A percentile compares a stretch with the other conserved stretches of the same genome.
These are phyloP conservation scores for Clinocottus analis DNA, from an alignment of 2,113 vertebrate genomes.

Conservation along the genomic window DNA sequence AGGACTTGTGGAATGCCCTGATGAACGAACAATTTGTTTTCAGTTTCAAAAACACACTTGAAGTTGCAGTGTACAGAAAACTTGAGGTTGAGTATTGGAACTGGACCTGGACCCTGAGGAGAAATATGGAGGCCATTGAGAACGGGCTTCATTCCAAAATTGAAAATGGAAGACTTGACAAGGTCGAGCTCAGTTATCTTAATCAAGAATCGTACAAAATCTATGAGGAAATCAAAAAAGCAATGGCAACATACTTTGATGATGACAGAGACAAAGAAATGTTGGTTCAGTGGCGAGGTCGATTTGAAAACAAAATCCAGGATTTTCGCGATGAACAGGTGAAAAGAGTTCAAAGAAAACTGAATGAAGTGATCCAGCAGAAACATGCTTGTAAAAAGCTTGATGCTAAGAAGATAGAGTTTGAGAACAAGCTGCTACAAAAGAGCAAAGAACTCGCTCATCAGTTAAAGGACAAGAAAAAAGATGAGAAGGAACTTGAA, in stretches of 20 bases:
- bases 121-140: conserved; percentile 46
- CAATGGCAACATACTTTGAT: conserved; percentile 16
- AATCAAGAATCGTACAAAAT: neutral
- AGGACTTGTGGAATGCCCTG: conserved; percentile 40
- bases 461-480: conserved; percentile 13
- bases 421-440: conserved; percentile 40
- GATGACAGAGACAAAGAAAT: conserved; percentile 38
- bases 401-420: conserved; percentile 30
- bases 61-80: conserved; percentile 49
- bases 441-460: conserved; percentile 57
- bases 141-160: conserved; percentile 19
- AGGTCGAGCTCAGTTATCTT: neutral
- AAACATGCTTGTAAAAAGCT: conserved; percentile 40
- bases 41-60: conserved; percentile 56
- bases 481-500: conserved; percentile 28
- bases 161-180: conserved; percentile 28
- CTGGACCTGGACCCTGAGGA: conserved; percentile 61
- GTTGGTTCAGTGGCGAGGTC: conserved; percentile 46
- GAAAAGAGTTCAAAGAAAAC: conserved; percentile 23
- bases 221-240: conserved; percentile 8
- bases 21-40: conserved; percentile 61
- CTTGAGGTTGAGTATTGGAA: conserved; percentile 44
- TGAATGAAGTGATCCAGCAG: conserved; percentile 54
- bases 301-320: conserved; percentile 46
- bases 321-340: conserved; percentile 38